Conservation (phyloP, 2,113 vertebrate species). For the Reinhardtius hippoglossoides region DNA sequence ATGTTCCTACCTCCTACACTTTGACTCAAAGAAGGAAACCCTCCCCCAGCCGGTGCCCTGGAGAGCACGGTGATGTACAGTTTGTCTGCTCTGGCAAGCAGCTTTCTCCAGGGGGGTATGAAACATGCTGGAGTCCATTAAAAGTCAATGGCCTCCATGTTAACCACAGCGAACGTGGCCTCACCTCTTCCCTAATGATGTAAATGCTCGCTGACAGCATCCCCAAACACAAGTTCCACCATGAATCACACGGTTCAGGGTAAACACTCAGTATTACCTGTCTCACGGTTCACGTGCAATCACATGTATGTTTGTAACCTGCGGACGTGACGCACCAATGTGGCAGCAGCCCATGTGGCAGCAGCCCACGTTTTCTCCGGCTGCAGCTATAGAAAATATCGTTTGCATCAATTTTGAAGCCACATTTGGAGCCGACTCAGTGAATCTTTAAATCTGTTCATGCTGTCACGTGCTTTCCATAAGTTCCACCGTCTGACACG, state of each 20-base stretch:
- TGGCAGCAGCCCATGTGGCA: background rate
- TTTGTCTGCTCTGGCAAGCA: slow-evolving; percentile 61
- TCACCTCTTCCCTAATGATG: slow-evolving; percentile 71
- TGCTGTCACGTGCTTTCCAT: too few relatives aligned
- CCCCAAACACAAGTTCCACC: slow-evolving; percentile 51
- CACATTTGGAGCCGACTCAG: background rate
- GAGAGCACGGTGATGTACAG: slow-evolving; percentile 31
- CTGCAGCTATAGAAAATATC: too few relatives aligned
- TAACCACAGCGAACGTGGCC: slow-evolving; percentile 72
- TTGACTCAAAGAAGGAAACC: background rate
- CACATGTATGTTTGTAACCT: slow-evolving; percentile 46
- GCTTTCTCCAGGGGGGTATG: slow-evolving; percentile 62
- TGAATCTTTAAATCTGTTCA: background rate
- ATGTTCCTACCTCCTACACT: background rate
- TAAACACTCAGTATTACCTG: slow-evolving; percentile 64
- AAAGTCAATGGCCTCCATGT: slow-evolving; percentile 64
- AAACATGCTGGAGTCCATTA: slow-evolving; percentile 72
- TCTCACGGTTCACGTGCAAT: slow-evolving; percentile 51
- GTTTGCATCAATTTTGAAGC: background rate
- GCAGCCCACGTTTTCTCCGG: background rate
- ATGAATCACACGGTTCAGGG: slow-evolving; percentile 58
- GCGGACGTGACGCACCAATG: slow-evolving; percentile 25
- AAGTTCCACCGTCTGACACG: slow-evolving; percentile 11
- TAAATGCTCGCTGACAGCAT: slow-evolving; percentile 68
- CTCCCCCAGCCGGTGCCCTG: background rate